Conservation (phyloP, 2,113 vertebrate genomes). For the Lepus americanus region DNA sequence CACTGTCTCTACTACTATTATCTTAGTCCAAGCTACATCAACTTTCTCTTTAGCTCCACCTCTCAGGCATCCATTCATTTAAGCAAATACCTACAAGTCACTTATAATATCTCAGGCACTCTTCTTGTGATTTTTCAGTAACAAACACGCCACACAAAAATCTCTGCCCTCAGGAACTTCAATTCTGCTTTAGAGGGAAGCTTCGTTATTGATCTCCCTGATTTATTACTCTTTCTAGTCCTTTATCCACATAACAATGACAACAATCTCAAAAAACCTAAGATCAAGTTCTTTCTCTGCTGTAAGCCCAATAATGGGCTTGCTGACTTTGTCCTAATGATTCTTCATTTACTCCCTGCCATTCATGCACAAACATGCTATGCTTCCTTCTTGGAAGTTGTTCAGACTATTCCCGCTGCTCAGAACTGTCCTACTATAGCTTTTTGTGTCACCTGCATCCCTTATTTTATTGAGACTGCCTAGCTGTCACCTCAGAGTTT, state of each 20-base stretch:
- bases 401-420: slow-evolving; percentile 17
- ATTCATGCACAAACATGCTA: not conserved
- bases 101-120: not conserved
- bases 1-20: not conserved
- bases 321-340: not conserved
- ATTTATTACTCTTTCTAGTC: not conserved
- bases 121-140: slow-evolving; percentile 13
- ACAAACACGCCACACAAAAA: not conserved
- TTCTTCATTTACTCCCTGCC: not conserved
- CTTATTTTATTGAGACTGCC: slow-evolving; percentile 26
- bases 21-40: not conserved
- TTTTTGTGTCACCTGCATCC: not conserved
- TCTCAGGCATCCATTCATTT: not conserved
- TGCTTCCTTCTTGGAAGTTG: slow-evolving; percentile 41
- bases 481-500: slow-evolving; percentile 8
- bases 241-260: not conserved
- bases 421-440: not conserved
- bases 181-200: not conserved
- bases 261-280: not conserved
- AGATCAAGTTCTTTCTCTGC: not conserved
- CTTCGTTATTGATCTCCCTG: not conserved
- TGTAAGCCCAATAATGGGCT: slow-evolving; percentile 43
- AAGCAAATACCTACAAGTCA: not conserved
- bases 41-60: not conserved
- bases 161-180: not conserved